Evolutionary conservation across 1,140 invertebrate genomes (phyloP), one percentile per base, ranked within the genome.

Genomic region (Archivesica marissinica): DNA sequence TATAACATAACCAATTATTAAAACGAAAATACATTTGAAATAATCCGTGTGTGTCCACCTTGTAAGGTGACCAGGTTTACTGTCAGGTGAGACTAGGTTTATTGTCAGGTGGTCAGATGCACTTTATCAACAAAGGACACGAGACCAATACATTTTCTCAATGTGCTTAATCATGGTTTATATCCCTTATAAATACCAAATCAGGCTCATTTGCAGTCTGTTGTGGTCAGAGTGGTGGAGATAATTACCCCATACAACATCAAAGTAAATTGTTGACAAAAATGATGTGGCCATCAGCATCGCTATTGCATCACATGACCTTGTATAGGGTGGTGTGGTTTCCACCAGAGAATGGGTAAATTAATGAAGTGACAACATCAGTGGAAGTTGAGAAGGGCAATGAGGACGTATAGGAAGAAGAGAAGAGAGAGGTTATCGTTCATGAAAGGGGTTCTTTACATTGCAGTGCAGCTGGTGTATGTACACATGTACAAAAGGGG

Each of bases 261-360:
- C 68, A 72, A 72, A 72, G 68, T 52, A 72, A 50, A 50, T n/a
- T 33, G 38, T 50, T 72, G 44, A 72, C 68, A 72, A 44, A 72
- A 47, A 72, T 72, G 41, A 72, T 28, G 35, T 50, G 44, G 50
- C 25, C n/a, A 15, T 47, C 68, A 20, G 33, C 3, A 47, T 72
- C 2, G 59, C 30, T 3, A 35, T 72, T 72, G 33, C n/a, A 23
- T 72, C 68, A 72, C 59, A 64, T 35, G 30, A 35, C 59, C 59
- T 35, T 64, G 38, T 64, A 35, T 64, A 33, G 59, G 38, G 59
- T 35, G 59, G 33, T 15, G 28, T 20, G 30, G 59, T 30, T 20
- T 35, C n/a, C 13, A 33, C 59, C n/a, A 9, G 23, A 64, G 59
- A 64, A 64, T 35, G 59, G 25, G 30, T 20, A 33, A 64, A 33